phyloP scores from a whole-genome alignment of 2,113 vertebrate genomes.

The Cyanoderma ruficeps region DNA sequence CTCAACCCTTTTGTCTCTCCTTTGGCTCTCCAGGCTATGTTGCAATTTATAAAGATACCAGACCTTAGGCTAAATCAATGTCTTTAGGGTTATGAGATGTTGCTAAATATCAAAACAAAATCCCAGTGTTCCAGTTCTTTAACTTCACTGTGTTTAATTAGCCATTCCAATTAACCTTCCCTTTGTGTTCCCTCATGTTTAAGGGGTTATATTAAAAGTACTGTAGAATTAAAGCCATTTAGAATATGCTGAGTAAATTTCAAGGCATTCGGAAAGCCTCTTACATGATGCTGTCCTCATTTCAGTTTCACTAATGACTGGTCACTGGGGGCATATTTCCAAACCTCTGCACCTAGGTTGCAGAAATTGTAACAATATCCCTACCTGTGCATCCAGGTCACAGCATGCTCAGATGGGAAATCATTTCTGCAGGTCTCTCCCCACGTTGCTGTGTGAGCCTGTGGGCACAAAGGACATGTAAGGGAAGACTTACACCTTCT shows the following conservation, averaged over 20 bases:
- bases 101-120: conserved; percentile 61
- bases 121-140: conserved; percentile 58
- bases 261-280: conserved; percentile 33
- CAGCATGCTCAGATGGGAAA: background rate
- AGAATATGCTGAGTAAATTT: conserved; percentile 53
- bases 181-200: conserved; percentile 72
- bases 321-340: conserved; percentile 36
- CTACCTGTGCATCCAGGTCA: conserved; percentile 14
- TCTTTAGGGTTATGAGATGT: conserved; percentile 58
- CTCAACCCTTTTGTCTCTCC: conserved; percentile 61
- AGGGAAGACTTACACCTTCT: background rate
- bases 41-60: conserved; percentile 65
- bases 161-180: conserved; percentile 66
- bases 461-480: background rate
- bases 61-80: conserved; percentile 55
- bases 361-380: conserved; percentile 10
- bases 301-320: conserved; percentile 14
- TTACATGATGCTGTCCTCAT: conserved; percentile 28
- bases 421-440: background rate
- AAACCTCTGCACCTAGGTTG: conserved; percentile 30
- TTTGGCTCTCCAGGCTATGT: conserved; percentile 43
- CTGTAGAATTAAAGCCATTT: conserved; percentile 56
- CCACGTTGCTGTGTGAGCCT: background rate
- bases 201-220: conserved; percentile 62
- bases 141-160: conserved; percentile 74